These are phyloP conservation scores for Notothenia coriiceps DNA, from an alignment of 2,113 vertebrate species.

Conservation along the genomic window DNA sequence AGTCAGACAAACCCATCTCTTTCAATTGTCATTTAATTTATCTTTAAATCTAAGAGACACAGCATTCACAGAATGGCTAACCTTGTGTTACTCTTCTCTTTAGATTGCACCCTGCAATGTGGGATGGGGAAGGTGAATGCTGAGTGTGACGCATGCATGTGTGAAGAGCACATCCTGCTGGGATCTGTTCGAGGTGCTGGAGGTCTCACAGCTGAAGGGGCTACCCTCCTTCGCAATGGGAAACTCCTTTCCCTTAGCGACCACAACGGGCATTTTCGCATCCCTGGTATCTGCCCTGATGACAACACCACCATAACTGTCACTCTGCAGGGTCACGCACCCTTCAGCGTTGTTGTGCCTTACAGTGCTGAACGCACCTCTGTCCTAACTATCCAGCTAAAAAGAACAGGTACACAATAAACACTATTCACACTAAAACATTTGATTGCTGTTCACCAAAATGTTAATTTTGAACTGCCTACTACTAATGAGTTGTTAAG, in stretches of 20 bases:
- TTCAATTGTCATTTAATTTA: not conserved
- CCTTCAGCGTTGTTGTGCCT: constrained; percentile 78
- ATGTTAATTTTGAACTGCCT: not conserved
- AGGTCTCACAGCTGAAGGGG: constrained; percentile 86
- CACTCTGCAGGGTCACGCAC: constrained; percentile 87
- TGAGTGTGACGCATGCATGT: constrained; percentile 91
- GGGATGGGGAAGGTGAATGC: constrained; percentile 89
- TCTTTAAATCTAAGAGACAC: not conserved
- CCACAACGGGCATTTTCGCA: constrained; percentile 88
- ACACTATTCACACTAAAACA: not conserved
- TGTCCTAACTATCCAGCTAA: constrained; percentile 87
- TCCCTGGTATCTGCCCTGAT: constrained; percentile 92
- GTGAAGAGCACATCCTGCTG: constrained; percentile 88
- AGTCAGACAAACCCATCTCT: not conserved
- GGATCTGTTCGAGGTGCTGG: constrained; percentile 90
- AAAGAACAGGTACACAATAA: constrained; percentile 88
- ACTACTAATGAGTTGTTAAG: not conserved
- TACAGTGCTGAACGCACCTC: constrained; percentile 81
- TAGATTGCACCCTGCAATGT: constrained; percentile 90
- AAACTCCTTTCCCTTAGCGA: constrained; percentile 89
- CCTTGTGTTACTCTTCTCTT: constrained; percentile 26
- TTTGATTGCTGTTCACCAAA: not conserved
- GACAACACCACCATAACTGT: constrained; percentile 89
- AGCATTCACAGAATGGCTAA: not conserved
- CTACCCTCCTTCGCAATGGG: constrained; percentile 84